Evolutionary conservation across 2,797 vertebrate genomes (phyloP).

Genomic region (Adrianichthys oophorus): DNA sequence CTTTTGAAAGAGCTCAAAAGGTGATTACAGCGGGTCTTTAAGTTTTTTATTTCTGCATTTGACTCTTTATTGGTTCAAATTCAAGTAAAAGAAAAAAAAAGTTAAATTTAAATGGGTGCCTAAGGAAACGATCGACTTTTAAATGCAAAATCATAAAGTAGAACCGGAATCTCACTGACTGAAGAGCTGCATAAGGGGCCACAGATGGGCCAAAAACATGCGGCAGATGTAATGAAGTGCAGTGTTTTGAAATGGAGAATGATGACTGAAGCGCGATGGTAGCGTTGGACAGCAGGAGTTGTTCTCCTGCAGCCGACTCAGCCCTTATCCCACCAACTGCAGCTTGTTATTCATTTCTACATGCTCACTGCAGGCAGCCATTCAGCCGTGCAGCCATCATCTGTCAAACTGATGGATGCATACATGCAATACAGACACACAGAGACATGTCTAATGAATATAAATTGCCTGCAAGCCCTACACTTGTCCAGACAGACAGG

Average conservation of each 20-base stretch:
- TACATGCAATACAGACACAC: conserved; percentile 22
- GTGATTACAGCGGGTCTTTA: too few relatives aligned
- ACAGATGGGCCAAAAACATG: conserved; percentile 9
- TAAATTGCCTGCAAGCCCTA: conserved; percentile 12
- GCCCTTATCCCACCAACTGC: conserved; percentile 55
- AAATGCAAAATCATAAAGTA: conserved; percentile 31
- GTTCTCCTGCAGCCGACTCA: conserved; percentile 42
- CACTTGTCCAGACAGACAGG: conserved; percentile 6
- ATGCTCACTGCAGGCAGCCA: conserved; percentile 62
- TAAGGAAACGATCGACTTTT: not conserved
- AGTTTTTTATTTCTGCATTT: too few relatives aligned
- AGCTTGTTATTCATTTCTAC: conserved; percentile 66
- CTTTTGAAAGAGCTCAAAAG: too few relatives aligned
- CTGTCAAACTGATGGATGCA: conserved; percentile 49
- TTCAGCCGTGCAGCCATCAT: conserved; percentile 65
- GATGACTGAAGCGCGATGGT: conserved; percentile 31
- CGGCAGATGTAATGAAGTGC: conserved; percentile 21
- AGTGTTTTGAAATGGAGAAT: conserved; percentile 41
- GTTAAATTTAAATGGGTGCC: too few relatives aligned
- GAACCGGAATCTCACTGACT: conserved; percentile 9
- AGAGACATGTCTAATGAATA: conserved; percentile 17
- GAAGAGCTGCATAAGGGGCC: conserved; percentile 16
- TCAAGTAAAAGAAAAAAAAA: too few relatives aligned
- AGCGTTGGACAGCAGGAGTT: conserved; percentile 56
- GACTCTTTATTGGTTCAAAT: too few relatives aligned